These are phyloP conservation scores for Germaria angustata DNA, from an alignment of 2,888 invertebrate species.

Conservation along the genomic window DNA sequence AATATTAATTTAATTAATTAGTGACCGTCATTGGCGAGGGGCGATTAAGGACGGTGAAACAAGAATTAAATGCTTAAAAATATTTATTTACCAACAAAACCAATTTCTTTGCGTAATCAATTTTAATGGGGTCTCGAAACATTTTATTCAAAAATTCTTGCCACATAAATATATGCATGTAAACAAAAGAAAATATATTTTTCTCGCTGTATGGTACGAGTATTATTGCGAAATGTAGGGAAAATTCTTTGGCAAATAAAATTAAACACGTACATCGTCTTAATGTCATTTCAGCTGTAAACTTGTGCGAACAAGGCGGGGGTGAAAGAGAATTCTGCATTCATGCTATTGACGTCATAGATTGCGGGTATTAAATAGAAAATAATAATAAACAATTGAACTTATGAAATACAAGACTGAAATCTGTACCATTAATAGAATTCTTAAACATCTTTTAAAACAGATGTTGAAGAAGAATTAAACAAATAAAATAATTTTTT, in stretches of 20 bases:
- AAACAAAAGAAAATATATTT: background rate
- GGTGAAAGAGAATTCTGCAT: background rate
- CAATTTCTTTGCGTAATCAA: slow-evolving; percentile 27
- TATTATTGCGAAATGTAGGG: too few species aligned
- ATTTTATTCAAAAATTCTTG: too few species aligned
- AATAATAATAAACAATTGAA: background rate
- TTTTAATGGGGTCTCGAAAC: too few species aligned
- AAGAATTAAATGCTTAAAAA: slow-evolving; percentile 18
- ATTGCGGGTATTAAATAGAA: background rate
- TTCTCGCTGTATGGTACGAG: background rate
- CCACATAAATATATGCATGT: background rate
- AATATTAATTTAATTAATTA: background rate
- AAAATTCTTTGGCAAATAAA: slow-evolving; percentile 18
- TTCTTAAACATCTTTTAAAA: background rate
- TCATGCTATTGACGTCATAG: slow-evolving; percentile 23
- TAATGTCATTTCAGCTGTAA: background rate
- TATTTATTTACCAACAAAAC: background rate
- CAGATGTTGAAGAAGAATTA: background rate
- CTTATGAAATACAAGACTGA: background rate
- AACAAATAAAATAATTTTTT: background rate
- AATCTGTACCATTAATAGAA: background rate
- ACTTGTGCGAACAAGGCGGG: background rate
- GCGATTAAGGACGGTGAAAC: background rate
- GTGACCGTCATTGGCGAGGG: background rate
- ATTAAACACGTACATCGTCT: slow-evolving; percentile 25